Conservation (phyloP, 2,797 vertebrate species). For the Hephaestus fuliginosus region DNA sequence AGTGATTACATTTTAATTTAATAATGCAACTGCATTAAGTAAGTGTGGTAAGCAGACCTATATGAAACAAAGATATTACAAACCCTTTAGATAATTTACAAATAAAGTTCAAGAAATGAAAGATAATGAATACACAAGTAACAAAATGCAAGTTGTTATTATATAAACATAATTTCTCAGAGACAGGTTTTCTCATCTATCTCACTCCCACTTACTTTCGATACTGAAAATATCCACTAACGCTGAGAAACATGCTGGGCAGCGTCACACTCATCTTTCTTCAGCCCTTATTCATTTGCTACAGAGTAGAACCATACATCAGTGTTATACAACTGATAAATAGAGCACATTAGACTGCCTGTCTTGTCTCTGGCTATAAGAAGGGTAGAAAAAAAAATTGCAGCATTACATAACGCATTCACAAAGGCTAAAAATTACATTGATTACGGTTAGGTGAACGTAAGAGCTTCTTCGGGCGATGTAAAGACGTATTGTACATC, state of each 20-base stretch:
- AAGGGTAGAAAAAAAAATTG: constrained; percentile 11
- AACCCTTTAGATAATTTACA: neutral
- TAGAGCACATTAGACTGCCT: constrained; percentile 2
- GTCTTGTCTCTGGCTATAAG: neutral
- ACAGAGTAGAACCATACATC: neutral
- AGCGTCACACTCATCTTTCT: neutral
- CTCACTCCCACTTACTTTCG: neutral
- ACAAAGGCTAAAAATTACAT: constrained; percentile 12
- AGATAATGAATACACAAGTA: neutral
- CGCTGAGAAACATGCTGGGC: neutral
- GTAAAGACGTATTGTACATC: neutral
- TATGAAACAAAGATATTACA: neutral
- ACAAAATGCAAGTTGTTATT: neutral
- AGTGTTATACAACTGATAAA: constrained; percentile 33
- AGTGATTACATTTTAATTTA: neutral
- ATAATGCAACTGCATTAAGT: neutral
- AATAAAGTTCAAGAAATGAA: neutral
- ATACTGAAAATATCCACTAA: neutral
- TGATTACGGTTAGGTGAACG: neutral
- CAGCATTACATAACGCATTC: constrained; percentile 8
- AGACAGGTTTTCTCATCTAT: neutral
- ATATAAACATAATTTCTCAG: neutral
- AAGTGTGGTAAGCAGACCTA: neutral
- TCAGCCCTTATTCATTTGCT: constrained; percentile 11
- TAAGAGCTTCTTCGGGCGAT: neutral